Base-by-base conservation (phyloP, 2,888 invertebrate species). In the Drosophila fungiperda region DNA sequence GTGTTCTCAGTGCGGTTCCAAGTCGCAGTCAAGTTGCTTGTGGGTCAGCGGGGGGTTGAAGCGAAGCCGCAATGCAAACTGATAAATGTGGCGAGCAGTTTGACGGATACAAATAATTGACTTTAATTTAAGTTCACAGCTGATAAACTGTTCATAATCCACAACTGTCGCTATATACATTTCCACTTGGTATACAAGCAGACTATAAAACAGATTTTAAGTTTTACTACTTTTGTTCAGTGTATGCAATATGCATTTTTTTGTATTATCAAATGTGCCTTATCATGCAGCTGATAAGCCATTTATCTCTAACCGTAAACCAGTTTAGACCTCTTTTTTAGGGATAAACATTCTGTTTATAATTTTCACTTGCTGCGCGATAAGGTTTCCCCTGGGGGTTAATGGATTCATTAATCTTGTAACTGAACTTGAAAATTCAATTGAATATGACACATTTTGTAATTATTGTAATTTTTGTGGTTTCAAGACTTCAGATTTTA, bases 31-130 rank as follows among this genome's bases (percentile, higher is more conserved):
- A 53, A 26, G 45, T n/a, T 38, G 32, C 54, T 68, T 45, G 5
- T 12, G 9, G 8, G 15, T 17, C 59, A 9, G n/a, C 7, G 6
- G 4, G 33, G 20, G 15, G 23, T 7, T 20, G 20, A 20, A 12
- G 20, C 20, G 1, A 23, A 45, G 20, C 45, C 45, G 23, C 23
- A 45, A 45, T 73, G 59, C 50, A 68, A 57, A 12, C 15, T 52
- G 20, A 32, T 33, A 70, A 76, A 67, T 62, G 61, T 26, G 54
- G 42, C 48, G 32, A 53, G 54, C 35, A 45, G 20, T 66, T 36
- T 53, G 64, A 54, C 82, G 85, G 78, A 85, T 71, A 63, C 65
- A 85, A 67, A 77, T 74, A 87, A 81, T 90, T 83, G 65, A 77
- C 40, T 61, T 66, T 35, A 77, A 77, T 77, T 77, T 50, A 72